Percentiles rank a stretch among this genome's conserved stretches.
These are phyloP conservation scores for Rhinopithecus roxellana DNA, from an alignment of 2,113 vertebrate genomes.

Conservation along the genomic window DNA sequence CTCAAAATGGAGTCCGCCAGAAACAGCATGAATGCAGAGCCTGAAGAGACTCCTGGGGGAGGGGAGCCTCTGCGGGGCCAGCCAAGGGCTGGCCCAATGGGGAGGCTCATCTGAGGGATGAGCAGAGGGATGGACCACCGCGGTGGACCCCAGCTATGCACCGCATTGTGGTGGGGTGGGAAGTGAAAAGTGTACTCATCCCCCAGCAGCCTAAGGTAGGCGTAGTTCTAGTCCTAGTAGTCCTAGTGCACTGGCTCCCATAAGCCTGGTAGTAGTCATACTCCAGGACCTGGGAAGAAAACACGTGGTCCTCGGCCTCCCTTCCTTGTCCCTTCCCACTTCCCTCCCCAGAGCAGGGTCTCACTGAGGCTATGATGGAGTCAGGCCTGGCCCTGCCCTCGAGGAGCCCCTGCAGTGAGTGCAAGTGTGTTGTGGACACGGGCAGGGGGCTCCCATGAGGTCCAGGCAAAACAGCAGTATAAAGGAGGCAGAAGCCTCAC, in stretches of 20 bases:
- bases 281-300: slow-evolving; percentile 84
- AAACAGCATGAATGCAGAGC: fast-evolving
- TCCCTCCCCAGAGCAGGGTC: not conserved
- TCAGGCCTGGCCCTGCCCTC: not conserved
- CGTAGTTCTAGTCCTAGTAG: slow-evolving; percentile 61
- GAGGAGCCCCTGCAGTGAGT: fast-evolving
- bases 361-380: fast-evolving
- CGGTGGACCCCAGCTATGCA: slow-evolving; percentile 63
- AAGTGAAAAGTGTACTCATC: slow-evolving; percentile 95
- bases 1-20: fast-evolving
- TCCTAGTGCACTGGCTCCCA: slow-evolving; percentile 78
- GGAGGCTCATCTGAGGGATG: fast-evolving
- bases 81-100: fast-evolving
- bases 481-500: fast-evolving
- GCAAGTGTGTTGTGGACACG: fast-evolving
- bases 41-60: not conserved
- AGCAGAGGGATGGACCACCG: fast-evolving
- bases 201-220: slow-evolving; percentile 88
- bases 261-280: slow-evolving; percentile 96
- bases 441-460: fast-evolving
- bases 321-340: fast-evolving
- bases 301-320: fast-evolving
- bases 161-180: slow-evolving; percentile 91
- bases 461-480: fast-evolving
- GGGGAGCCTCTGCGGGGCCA: too few relatives aligned